Percentiles rank a stretch among this genome's conserved stretches.
Evolutionary conservation across 2,888 invertebrate species (phyloP).

Genomic region (Drepanosiphum platanoidis): DNA sequence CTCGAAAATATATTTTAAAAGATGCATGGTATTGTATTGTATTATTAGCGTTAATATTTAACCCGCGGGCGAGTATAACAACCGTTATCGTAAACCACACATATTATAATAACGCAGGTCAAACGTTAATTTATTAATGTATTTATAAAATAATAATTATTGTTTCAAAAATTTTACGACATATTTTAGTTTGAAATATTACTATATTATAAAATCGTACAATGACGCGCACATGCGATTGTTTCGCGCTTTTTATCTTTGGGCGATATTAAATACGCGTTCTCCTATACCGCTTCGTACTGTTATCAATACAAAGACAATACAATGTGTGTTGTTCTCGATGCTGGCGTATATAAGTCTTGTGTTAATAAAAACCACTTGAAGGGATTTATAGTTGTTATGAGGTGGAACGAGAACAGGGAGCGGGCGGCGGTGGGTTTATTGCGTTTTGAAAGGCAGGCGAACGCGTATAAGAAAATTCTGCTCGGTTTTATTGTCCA

Average conservation of each 20-base stretch:
- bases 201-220: no score
- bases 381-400: slow-evolving; percentile 27
- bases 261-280: background rate
- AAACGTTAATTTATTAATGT: no score
- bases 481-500: slow-evolving; percentile 38
- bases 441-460: slow-evolving; percentile 19
- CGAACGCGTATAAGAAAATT: background rate
- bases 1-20: no score
- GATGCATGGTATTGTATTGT: no score
- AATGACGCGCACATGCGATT: background rate
- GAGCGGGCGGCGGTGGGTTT: no score
- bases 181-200: no score
- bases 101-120: no score
- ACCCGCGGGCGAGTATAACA: no score
- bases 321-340: slow-evolving; percentile 2
- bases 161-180: no score
- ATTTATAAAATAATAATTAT: no score
- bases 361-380: slow-evolving; percentile 24
- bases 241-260: background rate
- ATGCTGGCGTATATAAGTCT: background rate
- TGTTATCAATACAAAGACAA: slow-evolving; percentile 9
- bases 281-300: background rate
- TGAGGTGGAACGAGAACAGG: slow-evolving; percentile 3
- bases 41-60: no score
- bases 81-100: no score